Conservation (phyloP, 2,113 vertebrate genomes). For the Lasiurus cinereus region DNA sequence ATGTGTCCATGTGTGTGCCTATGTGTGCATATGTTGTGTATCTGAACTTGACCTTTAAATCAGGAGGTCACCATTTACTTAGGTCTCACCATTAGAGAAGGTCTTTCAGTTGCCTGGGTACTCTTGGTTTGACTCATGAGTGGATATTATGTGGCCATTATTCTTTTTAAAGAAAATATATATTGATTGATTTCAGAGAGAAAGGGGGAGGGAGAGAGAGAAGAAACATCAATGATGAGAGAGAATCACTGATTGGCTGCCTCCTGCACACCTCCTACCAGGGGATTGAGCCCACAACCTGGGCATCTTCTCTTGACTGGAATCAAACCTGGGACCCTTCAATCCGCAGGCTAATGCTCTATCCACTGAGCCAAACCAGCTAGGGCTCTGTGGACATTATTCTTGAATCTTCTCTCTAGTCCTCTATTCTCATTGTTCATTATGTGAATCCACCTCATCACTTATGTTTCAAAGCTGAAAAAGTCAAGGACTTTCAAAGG, state of each 20-base stretch:
- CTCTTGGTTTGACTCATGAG: background rate
- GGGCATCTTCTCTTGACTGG: no score
- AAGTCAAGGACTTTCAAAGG: background rate
- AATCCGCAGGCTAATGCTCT: no score
- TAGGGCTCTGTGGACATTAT: background rate
- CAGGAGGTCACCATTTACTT: background rate
- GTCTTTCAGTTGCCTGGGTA: background rate
- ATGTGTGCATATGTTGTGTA: background rate
- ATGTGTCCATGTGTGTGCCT: background rate
- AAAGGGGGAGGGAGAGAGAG: no score
- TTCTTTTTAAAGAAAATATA: no score
- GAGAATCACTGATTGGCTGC: no score
- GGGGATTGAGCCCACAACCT: no score
- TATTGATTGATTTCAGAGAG: no score
- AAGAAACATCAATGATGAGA: no score
- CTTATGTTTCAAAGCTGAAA: background rate
- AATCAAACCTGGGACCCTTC: no score
- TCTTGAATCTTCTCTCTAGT: accelerated
- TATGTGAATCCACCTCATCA: background rate
- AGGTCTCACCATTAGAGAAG: background rate
- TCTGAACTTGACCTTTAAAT: slow-evolving; percentile 10
- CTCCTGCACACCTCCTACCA: no score
- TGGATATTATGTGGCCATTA: background rate
- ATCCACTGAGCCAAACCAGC: no score
- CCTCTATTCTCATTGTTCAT: background rate